phyloP scores from a whole-genome alignment of 1,140 invertebrate species.

The Melitaea cinxia region DNA sequence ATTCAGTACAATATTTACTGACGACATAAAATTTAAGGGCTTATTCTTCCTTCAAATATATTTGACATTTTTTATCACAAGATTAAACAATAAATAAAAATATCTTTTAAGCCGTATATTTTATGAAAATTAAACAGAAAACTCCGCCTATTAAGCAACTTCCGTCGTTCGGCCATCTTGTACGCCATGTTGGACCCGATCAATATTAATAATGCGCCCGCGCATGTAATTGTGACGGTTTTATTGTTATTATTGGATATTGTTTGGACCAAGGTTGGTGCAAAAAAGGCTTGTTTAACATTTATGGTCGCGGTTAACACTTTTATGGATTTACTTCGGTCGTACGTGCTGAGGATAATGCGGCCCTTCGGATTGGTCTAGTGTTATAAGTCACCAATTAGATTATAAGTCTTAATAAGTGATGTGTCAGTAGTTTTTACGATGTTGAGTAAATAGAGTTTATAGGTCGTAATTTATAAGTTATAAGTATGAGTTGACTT shows the following conservation, averaged over 20 bases:
- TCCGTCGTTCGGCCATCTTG: conserved; percentile 62
- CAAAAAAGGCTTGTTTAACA: conserved; percentile 58
- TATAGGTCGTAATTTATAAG: too few relatives aligned
- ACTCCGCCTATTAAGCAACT: conserved; percentile 43
- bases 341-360: conserved; percentile 51
- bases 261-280: conserved; percentile 62
- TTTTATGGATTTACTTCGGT: conserved; percentile 47
- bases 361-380: conserved; percentile 36
- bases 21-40: conserved; percentile 9
- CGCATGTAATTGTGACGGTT: conserved; percentile 62
- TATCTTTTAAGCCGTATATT: conserved; percentile 34
- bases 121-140: conserved; percentile 37
- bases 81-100: conserved; percentile 28
- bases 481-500: too few relatives aligned
- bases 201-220: conserved; percentile 61
- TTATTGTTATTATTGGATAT: conserved; percentile 78
- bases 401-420: not conserved
- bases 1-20: conserved; percentile 23
- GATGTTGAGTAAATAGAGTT: too few relatives aligned
- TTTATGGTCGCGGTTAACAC: conserved; percentile 48
- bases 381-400: not conserved
- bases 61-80: conserved; percentile 25
- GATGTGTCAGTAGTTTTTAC: not conserved
- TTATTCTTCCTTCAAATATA: conserved; percentile 13
- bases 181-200: conserved; percentile 52